These are phyloP conservation scores for Meloe dianella DNA, from an alignment of 2,888 invertebrate genomes.

Conservation along the genomic window DNA sequence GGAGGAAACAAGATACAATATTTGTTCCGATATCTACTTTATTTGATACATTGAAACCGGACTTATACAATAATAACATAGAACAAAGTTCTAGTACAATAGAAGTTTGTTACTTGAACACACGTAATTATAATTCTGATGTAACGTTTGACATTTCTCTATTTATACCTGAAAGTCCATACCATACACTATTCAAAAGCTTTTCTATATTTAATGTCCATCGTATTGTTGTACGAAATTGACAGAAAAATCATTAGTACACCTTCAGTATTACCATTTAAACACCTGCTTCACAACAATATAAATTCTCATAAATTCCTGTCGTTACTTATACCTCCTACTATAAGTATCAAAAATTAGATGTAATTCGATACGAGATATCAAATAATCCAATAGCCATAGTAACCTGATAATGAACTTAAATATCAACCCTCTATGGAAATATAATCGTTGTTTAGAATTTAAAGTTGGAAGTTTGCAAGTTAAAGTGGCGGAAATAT, in stretches of 20 bases:
- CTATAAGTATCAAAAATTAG: not conserved
- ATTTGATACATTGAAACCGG: too few species aligned
- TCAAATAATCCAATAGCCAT: conserved; percentile 3
- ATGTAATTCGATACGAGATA: not conserved
- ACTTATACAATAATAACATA: not conserved
- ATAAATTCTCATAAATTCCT: not conserved
- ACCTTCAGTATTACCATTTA: not conserved
- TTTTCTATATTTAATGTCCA: not conserved
- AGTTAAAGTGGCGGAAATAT: not conserved
- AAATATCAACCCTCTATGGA: not conserved
- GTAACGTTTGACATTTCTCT: not conserved
- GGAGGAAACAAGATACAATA: too few species aligned
- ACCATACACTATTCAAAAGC: not conserved
- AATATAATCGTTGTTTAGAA: not conserved
- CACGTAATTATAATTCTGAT: not conserved
- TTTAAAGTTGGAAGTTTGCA: not conserved
- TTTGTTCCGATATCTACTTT: too few species aligned
- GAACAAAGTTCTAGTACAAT: not conserved
- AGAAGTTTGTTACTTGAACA: not conserved
- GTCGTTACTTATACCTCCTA: not conserved
- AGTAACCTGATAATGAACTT: conserved; percentile 5
- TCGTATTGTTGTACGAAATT: not conserved
- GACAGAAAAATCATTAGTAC: conserved; percentile 5
- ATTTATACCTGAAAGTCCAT: not conserved
- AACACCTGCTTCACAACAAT: not conserved